Base-by-base conservation (phyloP, 2,888 invertebrate genomes). In the Campoplex capitator region DNA sequence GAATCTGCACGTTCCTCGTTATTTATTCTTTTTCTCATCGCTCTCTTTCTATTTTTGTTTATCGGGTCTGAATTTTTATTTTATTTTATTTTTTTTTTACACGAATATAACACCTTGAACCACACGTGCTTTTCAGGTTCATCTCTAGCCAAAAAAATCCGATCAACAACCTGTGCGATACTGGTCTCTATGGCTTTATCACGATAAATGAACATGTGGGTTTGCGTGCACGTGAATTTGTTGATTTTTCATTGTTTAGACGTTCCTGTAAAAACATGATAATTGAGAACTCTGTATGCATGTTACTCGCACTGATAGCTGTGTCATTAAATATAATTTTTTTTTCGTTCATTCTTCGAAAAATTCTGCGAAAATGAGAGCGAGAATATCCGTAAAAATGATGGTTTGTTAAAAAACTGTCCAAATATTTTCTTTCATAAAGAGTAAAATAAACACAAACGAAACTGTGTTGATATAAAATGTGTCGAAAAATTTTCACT, bases 41-140 rank as follows among this genome's bases (percentile, higher is more conserved):
- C 42, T 79, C n/a, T 56, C 77, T 67, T 32, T 48, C 32, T 51
- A 80, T 42, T 38, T 13, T 82, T 38, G 16, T 78, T 62, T 76
- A 6, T 56, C 3, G 18, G 38, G 4, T 45, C 9, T n/a, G 65
- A 77, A 51, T 48, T 68, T 70, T 48, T 42, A 45, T 58, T 18
- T 35, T 0, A 38, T 38, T 38, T 38, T 38, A 6, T 38, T 75
- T 28, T 38, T 75, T 28, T 62, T 54, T 58, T 45, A 18, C 89
- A 90, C 90, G 91, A 88, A 89, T 90, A 90, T 89, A 86, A 84
- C 88, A 88, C 85, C 88, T 71, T n/a, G 56, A 35, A 82, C 88
- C 91, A 90, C 92, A 91, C 91, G 91, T 91, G 91, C 38, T 77
- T 91, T 92, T 91, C 91, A 92, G 90, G 90, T 90, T 88, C 77